A percentile compares a stretch with the other conserved stretches of the same genome.
Conservation (phyloP, 2,113 vertebrate genomes). For the Chamaea fasciata region DNA sequence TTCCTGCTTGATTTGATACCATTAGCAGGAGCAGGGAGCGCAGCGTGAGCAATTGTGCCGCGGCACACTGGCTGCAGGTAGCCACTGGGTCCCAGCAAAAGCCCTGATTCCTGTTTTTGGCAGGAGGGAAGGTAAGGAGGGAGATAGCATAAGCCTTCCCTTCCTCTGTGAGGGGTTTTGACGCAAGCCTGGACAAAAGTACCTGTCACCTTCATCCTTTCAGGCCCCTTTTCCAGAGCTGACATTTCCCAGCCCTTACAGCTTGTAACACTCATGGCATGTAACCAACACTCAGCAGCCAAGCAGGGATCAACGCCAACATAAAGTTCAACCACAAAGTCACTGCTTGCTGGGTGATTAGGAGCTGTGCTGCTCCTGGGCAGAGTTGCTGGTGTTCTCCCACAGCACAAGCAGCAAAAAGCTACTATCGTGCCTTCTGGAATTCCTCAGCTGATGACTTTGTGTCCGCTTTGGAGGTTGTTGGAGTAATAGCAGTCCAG, state of each 20-base stretch:
- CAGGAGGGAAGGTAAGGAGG: background rate
- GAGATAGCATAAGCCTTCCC: background rate
- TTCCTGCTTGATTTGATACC: slow-evolving; percentile 58
- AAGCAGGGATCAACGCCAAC: background rate
- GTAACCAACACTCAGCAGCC: background rate
- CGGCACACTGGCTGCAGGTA: background rate
- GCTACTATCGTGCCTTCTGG: background rate
- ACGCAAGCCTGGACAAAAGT: background rate
- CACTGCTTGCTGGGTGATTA: background rate
- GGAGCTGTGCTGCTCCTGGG: background rate
- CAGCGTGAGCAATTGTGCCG: rapidly evolving
- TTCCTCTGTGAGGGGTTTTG: background rate
- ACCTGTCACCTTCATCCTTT: background rate
- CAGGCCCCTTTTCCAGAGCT: background rate
- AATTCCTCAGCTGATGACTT: background rate
- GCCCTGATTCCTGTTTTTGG: background rate
- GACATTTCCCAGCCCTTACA: background rate
- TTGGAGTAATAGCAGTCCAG: background rate
- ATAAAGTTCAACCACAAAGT: background rate
- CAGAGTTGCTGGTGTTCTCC: background rate
- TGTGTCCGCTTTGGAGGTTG: background rate
- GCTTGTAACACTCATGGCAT: background rate
- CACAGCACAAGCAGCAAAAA: background rate
- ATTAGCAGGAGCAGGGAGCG: background rate
- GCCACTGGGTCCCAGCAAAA: background rate